phyloP scores from a whole-genome alignment of 2,113 vertebrate species.

The Etheostoma cragini region DNA sequence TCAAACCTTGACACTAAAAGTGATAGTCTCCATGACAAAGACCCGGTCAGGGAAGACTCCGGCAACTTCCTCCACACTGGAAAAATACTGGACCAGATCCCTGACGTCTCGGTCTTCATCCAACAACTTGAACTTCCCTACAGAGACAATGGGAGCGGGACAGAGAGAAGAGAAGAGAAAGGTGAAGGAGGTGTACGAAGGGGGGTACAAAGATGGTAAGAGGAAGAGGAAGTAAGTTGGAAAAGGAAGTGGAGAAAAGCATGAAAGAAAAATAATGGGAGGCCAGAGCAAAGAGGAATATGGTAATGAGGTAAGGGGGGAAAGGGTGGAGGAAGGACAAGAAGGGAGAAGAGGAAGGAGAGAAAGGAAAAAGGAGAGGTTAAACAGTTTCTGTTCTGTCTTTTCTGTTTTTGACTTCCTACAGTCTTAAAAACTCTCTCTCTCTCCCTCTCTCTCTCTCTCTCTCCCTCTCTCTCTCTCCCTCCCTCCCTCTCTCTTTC shows the following conservation, averaged over 20 bases:
- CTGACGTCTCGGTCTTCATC: slow-evolving; percentile 96
- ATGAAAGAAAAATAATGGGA: not conserved
- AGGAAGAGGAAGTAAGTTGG: not conserved
- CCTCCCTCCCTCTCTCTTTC: too few relatives aligned
- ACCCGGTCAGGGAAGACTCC: slow-evolving; percentile 95
- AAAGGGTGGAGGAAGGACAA: not conserved
- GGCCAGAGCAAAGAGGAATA: not conserved
- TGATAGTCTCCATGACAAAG: slow-evolving; percentile 98
- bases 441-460: too few relatives aligned
- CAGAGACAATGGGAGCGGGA: not conserved
- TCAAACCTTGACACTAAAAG: slow-evolving; percentile 96
- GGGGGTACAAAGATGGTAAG: not conserved
- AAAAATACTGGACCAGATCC: slow-evolving; percentile 96
- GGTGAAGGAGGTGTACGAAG: slow-evolving; percentile 2
- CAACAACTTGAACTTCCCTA: slow-evolving; percentile 98
- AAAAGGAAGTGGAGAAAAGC: not conserved
- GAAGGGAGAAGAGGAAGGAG: not conserved
- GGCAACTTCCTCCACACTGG: slow-evolving; percentile 97
- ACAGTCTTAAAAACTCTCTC: slow-evolving; percentile 1
- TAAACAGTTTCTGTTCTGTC: slow-evolving; percentile 32
- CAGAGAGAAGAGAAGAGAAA: not conserved
- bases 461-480: too few relatives aligned
- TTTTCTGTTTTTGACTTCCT: slow-evolving; percentile 15
- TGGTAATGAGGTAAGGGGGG: not conserved
- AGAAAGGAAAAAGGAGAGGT: not conserved